Percentiles rank a stretch among this genome's conserved stretches.
Conservation (phyloP, 2,888 invertebrate species). For the Spatulosminthurus flaviceps region DNA sequence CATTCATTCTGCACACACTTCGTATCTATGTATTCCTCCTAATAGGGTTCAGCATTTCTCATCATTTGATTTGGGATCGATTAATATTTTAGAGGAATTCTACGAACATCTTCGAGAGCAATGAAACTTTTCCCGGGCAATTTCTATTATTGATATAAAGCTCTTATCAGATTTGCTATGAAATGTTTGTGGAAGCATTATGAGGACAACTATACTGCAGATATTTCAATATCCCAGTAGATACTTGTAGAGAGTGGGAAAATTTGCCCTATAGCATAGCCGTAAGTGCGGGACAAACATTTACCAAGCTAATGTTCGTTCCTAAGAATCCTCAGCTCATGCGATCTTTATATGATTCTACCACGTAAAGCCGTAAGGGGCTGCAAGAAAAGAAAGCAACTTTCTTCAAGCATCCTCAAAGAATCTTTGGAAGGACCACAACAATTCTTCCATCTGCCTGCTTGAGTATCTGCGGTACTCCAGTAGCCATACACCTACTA, state of each 20-base stretch:
- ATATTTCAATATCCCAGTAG: too few species aligned
- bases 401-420: constrained; percentile 14
- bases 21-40: too few species aligned
- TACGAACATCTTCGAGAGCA: neutral
- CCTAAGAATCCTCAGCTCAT: too few species aligned
- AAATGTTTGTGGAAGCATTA: too few species aligned
- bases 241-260: too few species aligned
- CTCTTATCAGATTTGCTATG: neutral
- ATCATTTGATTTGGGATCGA: constrained; percentile 2
- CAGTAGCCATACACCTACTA: neutral
- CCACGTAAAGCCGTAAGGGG: neutral
- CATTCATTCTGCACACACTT: too few species aligned
- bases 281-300: too few species aligned
- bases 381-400: neutral
- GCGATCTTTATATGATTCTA: neutral
- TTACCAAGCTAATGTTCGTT: too few species aligned
- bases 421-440: neutral
- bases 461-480: too few species aligned
- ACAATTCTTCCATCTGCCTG: neutral
- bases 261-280: too few species aligned
- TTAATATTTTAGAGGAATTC: constrained; percentile 9
- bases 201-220: too few species aligned
- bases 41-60: neutral
- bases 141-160: neutral
- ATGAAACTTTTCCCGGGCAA: neutral